phyloP scores from a whole-genome alignment of 1,140 invertebrate genomes.

The Phocides pigmalion region DNA sequence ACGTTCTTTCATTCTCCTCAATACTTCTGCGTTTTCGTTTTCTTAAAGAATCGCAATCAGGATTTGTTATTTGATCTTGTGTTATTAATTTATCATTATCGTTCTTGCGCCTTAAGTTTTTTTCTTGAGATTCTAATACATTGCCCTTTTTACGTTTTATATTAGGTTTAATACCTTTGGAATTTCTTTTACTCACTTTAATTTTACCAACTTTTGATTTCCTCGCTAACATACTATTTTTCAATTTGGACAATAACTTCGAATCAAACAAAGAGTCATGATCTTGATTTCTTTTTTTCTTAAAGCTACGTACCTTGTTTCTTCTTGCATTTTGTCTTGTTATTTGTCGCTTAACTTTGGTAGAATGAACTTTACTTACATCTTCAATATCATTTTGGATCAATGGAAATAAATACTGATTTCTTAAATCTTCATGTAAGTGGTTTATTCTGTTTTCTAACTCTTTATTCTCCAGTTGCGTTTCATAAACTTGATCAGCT shows the following conservation, averaged over 20 bases:
- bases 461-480: conserved; percentile 27
- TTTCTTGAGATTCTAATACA: conserved; percentile 1
- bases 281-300: background rate
- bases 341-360: conserved; percentile 35
- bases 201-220: conserved; percentile 9
- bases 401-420: conserved; percentile 33
- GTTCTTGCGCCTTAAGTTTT: background rate
- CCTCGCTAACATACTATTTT: conserved; percentile 13
- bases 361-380: background rate
- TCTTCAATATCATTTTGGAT: background rate
- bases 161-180: conserved; percentile 3
- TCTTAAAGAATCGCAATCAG: conserved; percentile 33
- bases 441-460: conserved; percentile 46
- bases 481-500: conserved; percentile 10
- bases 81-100: conserved; percentile 16
- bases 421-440: conserved; percentile 50
- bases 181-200: conserved; percentile 31
- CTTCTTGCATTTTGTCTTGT: conserved; percentile 11
- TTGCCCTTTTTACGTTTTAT: background rate
- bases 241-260: conserved; percentile 32
- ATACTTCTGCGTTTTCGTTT: conserved; percentile 48
- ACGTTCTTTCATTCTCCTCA: conserved; percentile 21
- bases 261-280: conserved; percentile 12
- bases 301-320: conserved; percentile 5
- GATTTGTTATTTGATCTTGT: conserved; percentile 19